Evolutionary conservation across 2,888 invertebrate genomes (phyloP).

Genomic region (Scelioninae gen. 1): DNA sequence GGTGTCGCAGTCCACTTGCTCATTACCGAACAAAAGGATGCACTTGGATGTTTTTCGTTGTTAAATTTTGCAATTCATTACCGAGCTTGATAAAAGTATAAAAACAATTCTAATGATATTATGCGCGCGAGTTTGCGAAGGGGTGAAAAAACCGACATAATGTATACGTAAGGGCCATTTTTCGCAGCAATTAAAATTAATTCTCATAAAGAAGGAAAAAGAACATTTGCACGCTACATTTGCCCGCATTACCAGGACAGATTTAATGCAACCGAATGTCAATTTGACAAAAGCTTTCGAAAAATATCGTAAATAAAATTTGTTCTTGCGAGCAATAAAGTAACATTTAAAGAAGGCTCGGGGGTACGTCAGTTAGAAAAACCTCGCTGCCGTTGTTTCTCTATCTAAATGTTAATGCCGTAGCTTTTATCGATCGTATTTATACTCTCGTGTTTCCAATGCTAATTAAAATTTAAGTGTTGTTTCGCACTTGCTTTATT

Average conservation of each 20-base stretch:
- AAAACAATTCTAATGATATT: constrained; percentile 3
- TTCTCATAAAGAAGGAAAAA: too few species aligned
- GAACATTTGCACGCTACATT: too few species aligned
- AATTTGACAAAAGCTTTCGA: too few species aligned
- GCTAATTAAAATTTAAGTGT: constrained; percentile 55
- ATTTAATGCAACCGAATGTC: constrained; percentile 10
- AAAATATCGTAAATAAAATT: too few species aligned
- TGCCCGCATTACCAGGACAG: too few species aligned
- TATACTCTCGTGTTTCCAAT: constrained; percentile 15
- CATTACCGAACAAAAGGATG: constrained; percentile 6
- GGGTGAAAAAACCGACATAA: neutral
- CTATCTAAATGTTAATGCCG: constrained; percentile 29
- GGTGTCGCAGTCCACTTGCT: too few species aligned
- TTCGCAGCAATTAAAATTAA: neutral
- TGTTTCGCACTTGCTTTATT: constrained; percentile 27
- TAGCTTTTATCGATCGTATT: constrained; percentile 36
- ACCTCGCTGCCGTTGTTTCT: neutral
- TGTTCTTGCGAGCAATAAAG: too few species aligned
- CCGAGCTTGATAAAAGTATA: neutral
- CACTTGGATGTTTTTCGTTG: neutral
- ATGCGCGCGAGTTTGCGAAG: neutral
- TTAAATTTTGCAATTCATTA: constrained; percentile 3
- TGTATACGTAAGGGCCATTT: neutral
- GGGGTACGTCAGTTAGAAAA: constrained; percentile 1
- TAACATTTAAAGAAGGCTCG: too few species aligned